Conservation (phyloP, 2,888 invertebrate genomes). For the Xanthia togata region DNA sequence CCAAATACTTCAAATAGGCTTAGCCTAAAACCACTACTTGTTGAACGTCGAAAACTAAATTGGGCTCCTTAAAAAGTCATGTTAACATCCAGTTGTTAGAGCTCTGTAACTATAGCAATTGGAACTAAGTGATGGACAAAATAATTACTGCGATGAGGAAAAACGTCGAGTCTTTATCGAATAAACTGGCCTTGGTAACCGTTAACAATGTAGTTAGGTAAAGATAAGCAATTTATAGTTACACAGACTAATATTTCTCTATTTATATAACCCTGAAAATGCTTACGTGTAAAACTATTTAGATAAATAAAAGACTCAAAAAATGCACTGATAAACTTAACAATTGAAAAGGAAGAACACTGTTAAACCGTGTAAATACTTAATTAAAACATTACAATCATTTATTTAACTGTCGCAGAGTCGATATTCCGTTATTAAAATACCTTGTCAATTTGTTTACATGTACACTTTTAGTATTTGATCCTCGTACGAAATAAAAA, state of each 20-base stretch:
- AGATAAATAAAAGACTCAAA: conserved; percentile 1
- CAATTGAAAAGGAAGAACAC: conserved; percentile 2
- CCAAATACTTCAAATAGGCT: background rate
- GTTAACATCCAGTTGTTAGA: conserved; percentile 6
- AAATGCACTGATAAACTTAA: background rate
- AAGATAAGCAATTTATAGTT: conserved; percentile 26
- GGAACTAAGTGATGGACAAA: background rate
- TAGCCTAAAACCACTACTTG: background rate
- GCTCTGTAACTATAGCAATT: background rate
- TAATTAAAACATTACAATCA: conserved; percentile 6
- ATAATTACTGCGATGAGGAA: conserved; percentile 13
- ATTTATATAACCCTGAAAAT: background rate
- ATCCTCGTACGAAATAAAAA: conserved; percentile 25
- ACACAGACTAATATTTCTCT: conserved; percentile 1
- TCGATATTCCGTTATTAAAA: conserved; percentile 3
- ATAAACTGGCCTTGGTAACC: conserved; percentile 32
- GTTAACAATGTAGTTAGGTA: background rate
- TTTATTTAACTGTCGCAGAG: background rate
- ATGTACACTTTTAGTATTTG: conserved; percentile 3
- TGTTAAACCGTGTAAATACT: background rate
- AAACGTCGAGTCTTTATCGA: conserved; percentile 14
- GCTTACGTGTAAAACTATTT: conserved; percentile 30
- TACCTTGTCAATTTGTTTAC: background rate
- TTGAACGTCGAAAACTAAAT: background rate
- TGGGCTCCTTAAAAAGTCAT: background rate